Evolutionary conservation across 2,113 vertebrate species (phyloP), one percentile per base, ranked within the genome.

Genomic region (Enhydra lutris): DNA sequence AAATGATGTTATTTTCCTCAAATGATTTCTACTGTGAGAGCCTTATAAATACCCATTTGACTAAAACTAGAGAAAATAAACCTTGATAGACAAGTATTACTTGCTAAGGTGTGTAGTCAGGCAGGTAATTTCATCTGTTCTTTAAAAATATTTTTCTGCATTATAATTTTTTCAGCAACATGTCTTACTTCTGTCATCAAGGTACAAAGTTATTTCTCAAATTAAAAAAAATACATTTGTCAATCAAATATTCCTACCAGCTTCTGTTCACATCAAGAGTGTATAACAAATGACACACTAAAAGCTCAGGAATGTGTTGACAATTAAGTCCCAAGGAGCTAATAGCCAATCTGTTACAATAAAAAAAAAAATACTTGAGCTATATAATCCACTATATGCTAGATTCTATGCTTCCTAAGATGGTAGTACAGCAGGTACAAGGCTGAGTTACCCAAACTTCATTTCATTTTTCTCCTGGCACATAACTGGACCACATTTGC

Each of bases 91-190:
- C 82, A 96, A 96, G 45, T 71, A 65, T 94, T 81, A 86, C 47
- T 47, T 90, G 31, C 63, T 34, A 90, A 92, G 61, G 20, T 82
- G 14, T 74, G 36, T 31, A 76, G 24, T 86, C 52, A 74, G 39
- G 47, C 59, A 94, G 69, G 63, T 80, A 78, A 94, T 86, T 81
- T 94, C 61, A 89, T 89, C 79, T 88, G 9, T 31, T 86, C n/a
- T 29, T 98, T 91, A 76, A 96, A 97, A 93, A 96, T 61, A 93
- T 57, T 74, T 97, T 94, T 82, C 78, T 65, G 80, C 78, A 86
- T 79, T 93, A 34, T 61, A 92, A 82, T 79, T 92, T 95, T 97
- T 97, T 91, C 74, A 94, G 59, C 39, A 98, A 92, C 20, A 84
- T 90, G n/a, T 94, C 71, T 95, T 91, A 85, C 85, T 95, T 94